These are phyloP conservation scores for Ooceraea biroi DNA, from an alignment of 1,140 invertebrate species.

Conservation along the genomic window DNA sequence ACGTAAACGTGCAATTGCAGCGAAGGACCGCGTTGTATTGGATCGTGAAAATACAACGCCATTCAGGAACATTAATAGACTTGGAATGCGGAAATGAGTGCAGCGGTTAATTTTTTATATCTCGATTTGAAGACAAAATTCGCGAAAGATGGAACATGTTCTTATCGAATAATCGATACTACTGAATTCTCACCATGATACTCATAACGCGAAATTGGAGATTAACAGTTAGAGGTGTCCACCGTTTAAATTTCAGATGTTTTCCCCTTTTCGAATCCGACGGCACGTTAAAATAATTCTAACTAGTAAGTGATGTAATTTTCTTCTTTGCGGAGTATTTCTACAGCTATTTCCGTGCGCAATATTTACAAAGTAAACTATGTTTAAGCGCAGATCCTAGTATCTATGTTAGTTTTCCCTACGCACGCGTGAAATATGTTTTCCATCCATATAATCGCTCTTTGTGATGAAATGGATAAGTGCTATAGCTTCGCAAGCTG, in stretches of 20 bases:
- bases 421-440: constrained; percentile 6
- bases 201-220: background rate
- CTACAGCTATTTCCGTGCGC: background rate
- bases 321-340: constrained; percentile 6
- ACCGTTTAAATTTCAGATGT: background rate
- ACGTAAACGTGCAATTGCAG: background rate
- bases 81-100: background rate
- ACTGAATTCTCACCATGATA: background rate
- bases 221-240: background rate
- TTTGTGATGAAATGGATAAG: constrained; percentile 15
- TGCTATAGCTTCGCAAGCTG: background rate
- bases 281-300: constrained; percentile 12
- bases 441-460: constrained; percentile 6
- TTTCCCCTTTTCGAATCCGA: background rate
- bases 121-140: background rate
- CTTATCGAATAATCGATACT: background rate
- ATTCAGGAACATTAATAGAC: background rate
- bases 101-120: background rate
- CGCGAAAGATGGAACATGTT: background rate
- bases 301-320: background rate
- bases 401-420: constrained; percentile 16
- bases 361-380: constrained; percentile 38
- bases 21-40: background rate
- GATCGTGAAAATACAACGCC: background rate
- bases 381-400: constrained; percentile 1